Percentiles rank a stretch among this genome's conserved stretches.
phyloP scores from a whole-genome alignment of 2,113 vertebrate species.

The Lethenteron camtschaticum region DNA sequence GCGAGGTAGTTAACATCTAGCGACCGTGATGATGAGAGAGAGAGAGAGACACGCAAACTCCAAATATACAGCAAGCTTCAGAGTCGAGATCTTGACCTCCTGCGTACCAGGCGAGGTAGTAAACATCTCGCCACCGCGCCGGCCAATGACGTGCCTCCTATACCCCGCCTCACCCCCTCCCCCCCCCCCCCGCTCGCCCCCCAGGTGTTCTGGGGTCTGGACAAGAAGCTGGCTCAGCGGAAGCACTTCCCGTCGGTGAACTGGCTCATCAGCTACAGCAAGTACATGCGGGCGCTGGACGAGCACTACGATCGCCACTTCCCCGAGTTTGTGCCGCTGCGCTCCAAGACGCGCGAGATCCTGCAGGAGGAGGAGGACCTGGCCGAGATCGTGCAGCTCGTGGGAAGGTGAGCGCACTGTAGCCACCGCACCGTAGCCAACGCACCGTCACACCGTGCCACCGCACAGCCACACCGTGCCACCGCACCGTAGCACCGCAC shows the following conservation, averaged over 20 bases:
- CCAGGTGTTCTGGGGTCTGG: slow-evolving; percentile 87
- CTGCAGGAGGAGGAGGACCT: slow-evolving; percentile 90
- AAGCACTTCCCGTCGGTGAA: slow-evolving; percentile 95
- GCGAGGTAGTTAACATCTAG: no score
- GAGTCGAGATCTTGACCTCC: no score
- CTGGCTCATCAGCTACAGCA: slow-evolving; percentile 98
- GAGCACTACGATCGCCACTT: slow-evolving; percentile 96
- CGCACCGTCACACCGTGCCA: no score
- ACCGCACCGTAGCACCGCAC: neutral
- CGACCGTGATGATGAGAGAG: no score
- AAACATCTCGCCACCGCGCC: no score
- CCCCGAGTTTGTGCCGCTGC: slow-evolving; percentile 71
- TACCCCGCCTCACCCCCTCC: no score
- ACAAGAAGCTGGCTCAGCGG: slow-evolving; percentile 91
- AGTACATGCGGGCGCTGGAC: slow-evolving; percentile 70
- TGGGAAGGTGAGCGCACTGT: slow-evolving; percentile 43
- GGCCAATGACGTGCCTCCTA: no score
- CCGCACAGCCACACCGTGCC: neutral
- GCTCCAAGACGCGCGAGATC: slow-evolving; percentile 88
- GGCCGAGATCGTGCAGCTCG: slow-evolving; percentile 89
- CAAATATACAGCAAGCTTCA: no score
- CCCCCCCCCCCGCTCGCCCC: neutral
- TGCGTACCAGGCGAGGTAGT: no score
- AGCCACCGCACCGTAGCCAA: no score
- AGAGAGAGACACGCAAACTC: no score